Base-by-base conservation (phyloP, 2,797 vertebrate genomes). In the Gila robusta region DNA sequence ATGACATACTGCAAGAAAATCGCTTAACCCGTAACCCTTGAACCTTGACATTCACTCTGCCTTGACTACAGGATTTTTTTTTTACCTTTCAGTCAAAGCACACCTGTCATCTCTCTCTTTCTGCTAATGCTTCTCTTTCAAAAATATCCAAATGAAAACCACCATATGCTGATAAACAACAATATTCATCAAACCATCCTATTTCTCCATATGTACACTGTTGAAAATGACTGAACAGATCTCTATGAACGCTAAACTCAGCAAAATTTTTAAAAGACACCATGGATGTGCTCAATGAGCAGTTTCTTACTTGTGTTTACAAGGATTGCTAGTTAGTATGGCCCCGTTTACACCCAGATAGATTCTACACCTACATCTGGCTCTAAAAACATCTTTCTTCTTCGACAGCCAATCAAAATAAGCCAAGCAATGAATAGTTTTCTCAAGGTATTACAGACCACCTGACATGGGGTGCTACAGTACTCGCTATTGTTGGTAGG, bases 21-120 rank as follows among this genome's bases (percentile, higher is more conserved):
- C 89, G 64, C 86, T 94, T 93, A 94, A 92, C 32, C 89, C 74
- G 85, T 92, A 92, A 94, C 92, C 94, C 91, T 88, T 94, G 88
- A 93, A 93, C 92, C 69, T 6, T 92, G 87, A 94, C 93, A 92
- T 94, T 14, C 62, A 69, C 73, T 69, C 16, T 79, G 26, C 66
- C n/a, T 71, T 62, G 84, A 80, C 84, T 78, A 72, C 66, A 0
- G 5, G 66, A 21, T 49, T 47, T 47, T 14, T 44, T 49, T 49
- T 49, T 49, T 86, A 87, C 73, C 88, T 89, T 93, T 95, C 94
- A 93, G 93, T 94, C 93, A 94, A 76, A 44, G 32, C 49, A 14
- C 44, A 72, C 17, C 72, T 71, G 71, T 83, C 76, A 73, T 62
- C 32, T 39, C 67, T 14, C 47, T 56, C 47, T 56, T 17, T 71